Conservation (phyloP, 2,113 vertebrate genomes). For the Diphyllodes magnificus region DNA sequence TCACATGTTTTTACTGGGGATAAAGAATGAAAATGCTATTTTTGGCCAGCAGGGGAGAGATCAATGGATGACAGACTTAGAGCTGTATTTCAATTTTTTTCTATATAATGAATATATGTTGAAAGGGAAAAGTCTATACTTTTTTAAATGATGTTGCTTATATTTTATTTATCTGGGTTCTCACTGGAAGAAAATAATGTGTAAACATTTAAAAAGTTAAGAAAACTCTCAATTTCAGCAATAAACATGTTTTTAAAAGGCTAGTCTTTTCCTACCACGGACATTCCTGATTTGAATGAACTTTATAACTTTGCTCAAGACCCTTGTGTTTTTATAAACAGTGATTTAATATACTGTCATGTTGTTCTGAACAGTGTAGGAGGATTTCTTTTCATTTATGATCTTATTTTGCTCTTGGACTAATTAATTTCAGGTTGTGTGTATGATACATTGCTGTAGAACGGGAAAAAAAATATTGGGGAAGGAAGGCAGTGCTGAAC, state of each 20-base stretch:
- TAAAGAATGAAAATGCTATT: not conserved
- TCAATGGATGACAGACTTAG: not conserved
- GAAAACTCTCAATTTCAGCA: not conserved
- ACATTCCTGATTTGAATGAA: not conserved
- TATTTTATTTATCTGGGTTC: not conserved
- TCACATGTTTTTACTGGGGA: not conserved
- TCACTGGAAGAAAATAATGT: not conserved
- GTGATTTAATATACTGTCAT: not conserved
- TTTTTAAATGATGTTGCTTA: not conserved
- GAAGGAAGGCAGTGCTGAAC: not conserved
- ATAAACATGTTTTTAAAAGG: not conserved
- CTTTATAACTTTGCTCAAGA: not conserved
- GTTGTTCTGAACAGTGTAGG: not conserved
- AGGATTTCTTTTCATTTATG: not conserved
- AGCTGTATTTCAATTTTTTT: not conserved
- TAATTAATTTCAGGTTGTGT: not conserved
- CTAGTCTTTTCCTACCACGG: not conserved
- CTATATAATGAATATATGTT: not conserved
- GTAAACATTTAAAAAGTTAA: not conserved
- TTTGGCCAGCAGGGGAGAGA: not conserved
- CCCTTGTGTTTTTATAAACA: not conserved
- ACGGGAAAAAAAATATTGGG: not conserved
- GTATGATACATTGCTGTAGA: not conserved
- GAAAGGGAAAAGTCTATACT: not conserved
- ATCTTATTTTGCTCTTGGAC: not conserved